Conservation (phyloP, 2,113 vertebrate species). For the Aldabrachelys gigantea region DNA sequence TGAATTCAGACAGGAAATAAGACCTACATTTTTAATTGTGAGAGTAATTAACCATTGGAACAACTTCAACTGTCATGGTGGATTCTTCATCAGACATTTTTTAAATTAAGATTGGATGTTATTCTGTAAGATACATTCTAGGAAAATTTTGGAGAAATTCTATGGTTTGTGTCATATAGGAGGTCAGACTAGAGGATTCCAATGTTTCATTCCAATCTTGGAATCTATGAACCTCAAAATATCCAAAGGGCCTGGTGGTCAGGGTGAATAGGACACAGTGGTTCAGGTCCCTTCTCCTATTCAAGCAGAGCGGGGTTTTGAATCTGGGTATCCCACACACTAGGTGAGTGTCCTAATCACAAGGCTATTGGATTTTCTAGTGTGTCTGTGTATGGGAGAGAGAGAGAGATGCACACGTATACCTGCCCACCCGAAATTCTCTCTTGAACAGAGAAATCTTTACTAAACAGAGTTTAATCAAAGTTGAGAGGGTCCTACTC, state of each 20-base stretch:
- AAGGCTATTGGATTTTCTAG: not conserved
- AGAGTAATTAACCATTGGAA: not conserved
- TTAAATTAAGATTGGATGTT: not conserved
- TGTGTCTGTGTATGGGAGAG: too few species aligned
- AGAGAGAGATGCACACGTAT: too few species aligned
- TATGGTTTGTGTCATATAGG: not conserved
- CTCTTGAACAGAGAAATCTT: not conserved
- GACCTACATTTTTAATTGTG: not conserved
- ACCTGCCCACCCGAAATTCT: not conserved
- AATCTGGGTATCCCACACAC: not conserved
- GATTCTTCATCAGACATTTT: not conserved
- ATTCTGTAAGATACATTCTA: not conserved
- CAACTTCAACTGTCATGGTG: not conserved
- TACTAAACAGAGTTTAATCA: not conserved
- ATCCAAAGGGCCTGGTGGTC: not conserved
- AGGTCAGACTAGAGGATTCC: not conserved
- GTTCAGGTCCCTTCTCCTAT: not conserved
- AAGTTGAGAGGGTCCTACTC: not conserved
- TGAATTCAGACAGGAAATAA: not conserved
- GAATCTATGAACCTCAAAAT: not conserved
- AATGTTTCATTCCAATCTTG: not conserved
- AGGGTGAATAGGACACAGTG: not conserved
- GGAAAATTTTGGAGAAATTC: not conserved
- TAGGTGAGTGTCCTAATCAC: not conserved
- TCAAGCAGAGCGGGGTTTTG: not conserved